Base-by-base conservation (phyloP, 2,888 invertebrate species). In the Mimumesa dahlbomi region DNA sequence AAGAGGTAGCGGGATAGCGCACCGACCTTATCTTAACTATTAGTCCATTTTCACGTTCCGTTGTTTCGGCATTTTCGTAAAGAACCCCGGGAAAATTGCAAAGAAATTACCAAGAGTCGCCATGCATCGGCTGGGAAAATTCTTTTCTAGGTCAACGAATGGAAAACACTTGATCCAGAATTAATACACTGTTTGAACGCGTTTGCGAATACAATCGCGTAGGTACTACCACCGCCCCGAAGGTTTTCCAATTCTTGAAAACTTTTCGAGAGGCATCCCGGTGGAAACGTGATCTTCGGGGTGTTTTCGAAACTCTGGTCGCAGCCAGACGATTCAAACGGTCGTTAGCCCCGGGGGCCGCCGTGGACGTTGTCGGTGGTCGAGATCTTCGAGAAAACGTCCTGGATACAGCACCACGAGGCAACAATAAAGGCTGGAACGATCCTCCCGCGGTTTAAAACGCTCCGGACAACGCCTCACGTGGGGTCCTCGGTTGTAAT, bases 351-450 rank as follows among this genome's bases (percentile, higher is more conserved):
- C 19, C 22, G 45, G 40, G 45, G 34, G 31, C 46, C 16, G 7
- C 36, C 34, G 36, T 40, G 42, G 22, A 36, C 43, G 38, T 56
- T 59, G 72, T 72, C 69, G 59, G 64, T 34, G 54, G 58, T 69
- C 54, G 58, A 46, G 63, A 68, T 72, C 54, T 53, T 14, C 53
- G 54, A 48, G 59, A 38, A 43, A 61, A 56, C 13, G 54, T 52
- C 18, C 40, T 22, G 54, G 42, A 64, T 38, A 45, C 45, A 56
- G 67, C 53, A 42, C 53, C 57, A 1, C 21, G 29, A 11, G 11
- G 58, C 53, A 65, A 73, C 73, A 54, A 74, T 74, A 73, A 74
- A 68, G 64, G 68, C n/a, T 46, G 53, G 49, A 68, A 68, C 61
- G 72, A 72, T 73, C 59, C 13, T 52, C 50, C 21, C 16, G 59